Evolutionary conservation across 2,888 invertebrate genomes (phyloP).

Genomic region (Amiota minor): DNA sequence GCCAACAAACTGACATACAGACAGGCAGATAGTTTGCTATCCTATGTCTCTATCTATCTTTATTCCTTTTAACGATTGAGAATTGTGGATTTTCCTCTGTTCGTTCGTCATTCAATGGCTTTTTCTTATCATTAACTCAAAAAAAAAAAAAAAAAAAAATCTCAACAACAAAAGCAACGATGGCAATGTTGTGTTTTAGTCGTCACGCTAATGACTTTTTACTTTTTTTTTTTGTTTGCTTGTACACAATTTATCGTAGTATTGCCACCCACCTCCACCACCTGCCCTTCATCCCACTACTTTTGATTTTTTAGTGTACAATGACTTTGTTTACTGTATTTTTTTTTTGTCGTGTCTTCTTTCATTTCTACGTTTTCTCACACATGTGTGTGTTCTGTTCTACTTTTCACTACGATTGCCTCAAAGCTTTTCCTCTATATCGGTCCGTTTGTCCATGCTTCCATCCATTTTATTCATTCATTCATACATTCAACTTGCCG

Average conservation of each 20-base stretch:
- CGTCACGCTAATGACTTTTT: conserved; percentile 22
- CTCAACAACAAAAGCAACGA: background rate
- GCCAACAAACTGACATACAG: background rate
- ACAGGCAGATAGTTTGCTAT: too few relatives aligned
- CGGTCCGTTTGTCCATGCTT: too few relatives aligned
- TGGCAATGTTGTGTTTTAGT: background rate
- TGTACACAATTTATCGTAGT: background rate
- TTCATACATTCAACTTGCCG: too few relatives aligned
- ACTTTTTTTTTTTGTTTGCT: too few relatives aligned
- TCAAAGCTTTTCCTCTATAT: background rate
- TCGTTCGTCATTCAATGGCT: background rate
- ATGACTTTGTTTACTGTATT: conserved; percentile 7
- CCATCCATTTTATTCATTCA: too few relatives aligned
- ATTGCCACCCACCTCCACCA: conserved; percentile 2
- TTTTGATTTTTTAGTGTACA: background rate
- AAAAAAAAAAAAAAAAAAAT: background rate
- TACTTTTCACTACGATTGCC: background rate
- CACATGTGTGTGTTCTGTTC: background rate
- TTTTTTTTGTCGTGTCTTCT: background rate
- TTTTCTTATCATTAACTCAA: conserved; percentile 7
- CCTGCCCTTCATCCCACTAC: background rate
- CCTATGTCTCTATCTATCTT: too few relatives aligned
- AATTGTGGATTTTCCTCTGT: too few relatives aligned
- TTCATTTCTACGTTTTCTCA: conserved; percentile 6
- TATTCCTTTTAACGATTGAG: too few relatives aligned